A percentile compares a stretch with the other conserved stretches of the same genome.
These are phyloP conservation scores for Ptyas mucosa DNA, from an alignment of 2,113 vertebrate genomes.

Conservation along the genomic window DNA sequence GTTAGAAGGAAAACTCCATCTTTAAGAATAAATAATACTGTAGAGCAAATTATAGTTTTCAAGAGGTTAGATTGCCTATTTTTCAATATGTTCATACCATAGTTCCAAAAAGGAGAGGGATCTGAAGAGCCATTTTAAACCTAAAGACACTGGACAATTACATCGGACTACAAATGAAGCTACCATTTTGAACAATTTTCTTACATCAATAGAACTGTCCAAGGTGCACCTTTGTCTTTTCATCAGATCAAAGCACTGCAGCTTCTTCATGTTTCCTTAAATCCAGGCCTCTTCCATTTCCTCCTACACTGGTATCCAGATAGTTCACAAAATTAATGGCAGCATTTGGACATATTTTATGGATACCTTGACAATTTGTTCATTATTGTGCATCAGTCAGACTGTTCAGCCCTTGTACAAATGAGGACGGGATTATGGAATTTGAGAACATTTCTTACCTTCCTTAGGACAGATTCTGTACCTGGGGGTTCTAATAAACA, in stretches of 20 bases:
- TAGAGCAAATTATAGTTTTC: not conserved
- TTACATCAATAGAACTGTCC: not conserved
- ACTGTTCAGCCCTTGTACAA: not conserved
- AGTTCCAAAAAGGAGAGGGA: not conserved
- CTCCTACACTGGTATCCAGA: not conserved
- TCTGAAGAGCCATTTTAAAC: not conserved
- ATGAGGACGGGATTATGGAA: not conserved
- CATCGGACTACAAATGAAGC: not conserved
- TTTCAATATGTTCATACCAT: not conserved
- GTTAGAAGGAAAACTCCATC: not conserved
- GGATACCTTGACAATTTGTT: not conserved
- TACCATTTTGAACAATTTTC: not conserved
- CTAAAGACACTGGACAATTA: not conserved
- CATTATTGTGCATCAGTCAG: not conserved
- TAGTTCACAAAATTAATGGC: not conserved
- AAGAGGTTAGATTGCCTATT: not conserved
- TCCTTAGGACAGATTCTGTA: not conserved
- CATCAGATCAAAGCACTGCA: not conserved
- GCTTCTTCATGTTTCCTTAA: not conserved
- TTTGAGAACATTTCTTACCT: not conserved
- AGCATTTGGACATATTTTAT: not conserved
- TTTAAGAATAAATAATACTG: not conserved
- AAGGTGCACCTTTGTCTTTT: not conserved
- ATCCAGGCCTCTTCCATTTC: not conserved
- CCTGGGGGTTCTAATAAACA: not conserved